phyloP scores from a whole-genome alignment of 2,113 vertebrate genomes.

The Cercopithecus mona region DNA sequence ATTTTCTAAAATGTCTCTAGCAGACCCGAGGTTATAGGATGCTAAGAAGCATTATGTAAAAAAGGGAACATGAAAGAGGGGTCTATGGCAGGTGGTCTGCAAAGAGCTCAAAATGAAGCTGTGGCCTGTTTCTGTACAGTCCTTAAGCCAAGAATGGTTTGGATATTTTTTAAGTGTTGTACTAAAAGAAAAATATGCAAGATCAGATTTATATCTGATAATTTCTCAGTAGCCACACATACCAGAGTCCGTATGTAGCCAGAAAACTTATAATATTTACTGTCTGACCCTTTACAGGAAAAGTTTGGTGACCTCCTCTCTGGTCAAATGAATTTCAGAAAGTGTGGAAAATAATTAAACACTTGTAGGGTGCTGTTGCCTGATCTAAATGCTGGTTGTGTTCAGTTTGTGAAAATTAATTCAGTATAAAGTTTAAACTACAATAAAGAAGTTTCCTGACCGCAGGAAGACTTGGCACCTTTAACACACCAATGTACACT shows the following conservation, averaged over 20 bases:
- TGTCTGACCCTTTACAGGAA: not conserved
- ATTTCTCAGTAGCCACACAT: not conserved
- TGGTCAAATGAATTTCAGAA: not conserved
- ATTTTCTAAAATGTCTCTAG: constrained; percentile 14
- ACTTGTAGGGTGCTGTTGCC: not conserved
- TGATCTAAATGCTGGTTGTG: not conserved
- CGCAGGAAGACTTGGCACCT: not conserved
- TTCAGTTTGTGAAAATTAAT: not conserved
- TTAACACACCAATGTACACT: not conserved
- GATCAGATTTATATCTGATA: not conserved
- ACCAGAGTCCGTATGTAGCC: not conserved
- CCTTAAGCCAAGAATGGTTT: not conserved
- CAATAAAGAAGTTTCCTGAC: not conserved
- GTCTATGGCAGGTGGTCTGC: not conserved
- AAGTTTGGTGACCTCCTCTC: not conserved
- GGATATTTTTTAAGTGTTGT: not conserved
- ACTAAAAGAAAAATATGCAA: not conserved
- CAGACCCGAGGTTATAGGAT: not conserved
- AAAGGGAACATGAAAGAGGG: not conserved
- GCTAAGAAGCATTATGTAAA: not conserved
- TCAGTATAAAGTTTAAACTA: not conserved
- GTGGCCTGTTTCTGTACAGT: not conserved
- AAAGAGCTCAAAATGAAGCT: not conserved
- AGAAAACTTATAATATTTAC: not conserved
- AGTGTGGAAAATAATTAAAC: not conserved